Percentiles rank a stretch among this genome's conserved stretches.
Evolutionary conservation across 1,140 invertebrate genomes (phyloP).

Genomic region (Microplitis mediator): DNA sequence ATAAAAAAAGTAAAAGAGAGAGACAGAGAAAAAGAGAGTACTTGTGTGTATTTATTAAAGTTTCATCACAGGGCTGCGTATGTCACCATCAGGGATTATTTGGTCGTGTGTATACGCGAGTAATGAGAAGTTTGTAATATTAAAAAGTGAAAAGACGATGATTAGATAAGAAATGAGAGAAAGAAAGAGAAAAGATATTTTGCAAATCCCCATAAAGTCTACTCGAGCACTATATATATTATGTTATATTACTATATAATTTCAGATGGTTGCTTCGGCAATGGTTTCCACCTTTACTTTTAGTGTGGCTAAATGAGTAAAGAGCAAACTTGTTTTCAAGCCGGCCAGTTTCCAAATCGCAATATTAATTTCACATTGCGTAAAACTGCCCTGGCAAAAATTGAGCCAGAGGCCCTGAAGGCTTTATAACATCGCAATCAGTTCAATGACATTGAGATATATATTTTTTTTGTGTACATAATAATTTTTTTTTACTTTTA

Average conservation of each 20-base stretch:
- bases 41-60: neutral
- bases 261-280: too few relatives aligned
- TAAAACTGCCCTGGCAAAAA: slow-evolving; percentile 24
- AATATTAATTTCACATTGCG: slow-evolving; percentile 31
- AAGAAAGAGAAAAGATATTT: too few relatives aligned
- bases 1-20: neutral
- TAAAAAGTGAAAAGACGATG: too few relatives aligned
- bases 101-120: neutral
- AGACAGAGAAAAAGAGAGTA: neutral
- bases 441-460: slow-evolving; percentile 26
- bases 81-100: neutral
- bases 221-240: too few relatives aligned
- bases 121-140: too few relatives aligned
- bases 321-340: slow-evolving; percentile 29
- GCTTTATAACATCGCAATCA: slow-evolving; percentile 4
- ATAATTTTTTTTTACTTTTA: neutral
- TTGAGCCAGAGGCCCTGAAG: slow-evolving; percentile 11
- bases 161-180: too few relatives aligned
- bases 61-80: neutral
- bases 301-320: neutral
- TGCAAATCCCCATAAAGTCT: too few relatives aligned
- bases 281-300: too few relatives aligned
- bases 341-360: slow-evolving; percentile 30
- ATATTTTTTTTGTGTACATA: neutral
- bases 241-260: too few relatives aligned